A percentile compares a stretch with the other conserved stretches of the same genome.
These are phyloP conservation scores for Sweltsa coloradensis DNA, from an alignment of 1,140 invertebrate species.

Conservation along the genomic window DNA sequence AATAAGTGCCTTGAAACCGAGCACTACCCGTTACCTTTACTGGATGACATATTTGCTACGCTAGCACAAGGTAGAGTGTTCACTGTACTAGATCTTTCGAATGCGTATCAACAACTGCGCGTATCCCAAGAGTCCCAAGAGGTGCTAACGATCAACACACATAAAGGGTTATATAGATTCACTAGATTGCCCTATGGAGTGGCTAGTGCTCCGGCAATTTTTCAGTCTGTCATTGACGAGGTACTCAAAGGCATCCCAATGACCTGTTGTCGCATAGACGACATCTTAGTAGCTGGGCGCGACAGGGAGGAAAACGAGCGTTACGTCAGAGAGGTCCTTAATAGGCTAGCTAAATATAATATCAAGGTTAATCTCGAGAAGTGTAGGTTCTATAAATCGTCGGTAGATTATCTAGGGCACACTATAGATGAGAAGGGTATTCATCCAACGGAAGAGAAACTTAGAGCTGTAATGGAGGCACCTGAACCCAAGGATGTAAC, in stretches of 20 bases:
- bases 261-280: neutral
- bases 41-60: conserved; percentile 24
- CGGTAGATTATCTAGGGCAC: too few relatives aligned
- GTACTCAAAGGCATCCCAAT: neutral
- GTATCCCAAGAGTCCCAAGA: neutral
- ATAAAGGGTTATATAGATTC: neutral
- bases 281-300: neutral
- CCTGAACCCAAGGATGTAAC: too few relatives aligned
- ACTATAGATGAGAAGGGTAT: too few relatives aligned
- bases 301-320: neutral
- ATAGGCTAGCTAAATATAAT: too few relatives aligned
- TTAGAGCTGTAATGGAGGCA: too few relatives aligned
- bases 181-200: neutral
- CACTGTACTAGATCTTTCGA: neutral
- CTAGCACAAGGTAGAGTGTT: conserved; percentile 12
- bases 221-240: neutral
- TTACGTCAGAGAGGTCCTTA: neutral
- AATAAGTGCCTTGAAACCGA: conserved; percentile 24
- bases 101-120: neutral
- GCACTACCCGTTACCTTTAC: conserved; percentile 23
- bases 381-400: too few relatives aligned
- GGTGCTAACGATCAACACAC: neutral
- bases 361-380: too few relatives aligned
- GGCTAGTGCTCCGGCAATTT: neutral
- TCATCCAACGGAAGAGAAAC: too few relatives aligned